Percentiles rank a stretch among this genome's conserved stretches.
phyloP scores from a whole-genome alignment of 2,113 vertebrate genomes.

The Stegostoma tigrinum region DNA sequence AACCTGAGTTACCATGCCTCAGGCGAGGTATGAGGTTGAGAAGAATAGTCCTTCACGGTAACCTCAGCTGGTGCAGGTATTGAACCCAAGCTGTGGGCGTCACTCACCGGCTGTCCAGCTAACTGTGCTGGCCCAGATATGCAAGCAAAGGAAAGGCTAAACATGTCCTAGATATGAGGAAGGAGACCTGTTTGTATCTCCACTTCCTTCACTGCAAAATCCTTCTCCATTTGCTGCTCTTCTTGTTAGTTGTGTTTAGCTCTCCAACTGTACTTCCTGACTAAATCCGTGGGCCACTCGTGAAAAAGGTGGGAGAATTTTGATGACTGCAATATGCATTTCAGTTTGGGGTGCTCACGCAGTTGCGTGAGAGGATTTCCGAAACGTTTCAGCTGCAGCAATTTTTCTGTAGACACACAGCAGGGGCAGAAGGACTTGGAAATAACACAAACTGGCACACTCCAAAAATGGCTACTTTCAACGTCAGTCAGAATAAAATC shows the following conservation, averaged over 20 bases:
- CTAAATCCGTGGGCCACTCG: neutral
- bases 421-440: neutral
- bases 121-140: too few relatives aligned
- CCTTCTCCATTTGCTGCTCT: neutral
- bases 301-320: neutral
- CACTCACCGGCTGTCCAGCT: too few relatives aligned
- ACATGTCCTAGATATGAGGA: neutral
- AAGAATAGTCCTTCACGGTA: too few relatives aligned
- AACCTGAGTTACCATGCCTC: too few relatives aligned
- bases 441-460: too few relatives aligned
- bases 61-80: too few relatives aligned
- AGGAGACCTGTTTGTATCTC: neutral
- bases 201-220: neutral
- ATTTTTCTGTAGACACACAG: neutral
- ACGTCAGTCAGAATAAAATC: neutral
- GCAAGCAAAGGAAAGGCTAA: neutral
- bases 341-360: neutral
- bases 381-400: neutral
- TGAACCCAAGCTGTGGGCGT: too few relatives aligned
- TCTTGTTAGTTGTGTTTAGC: neutral
- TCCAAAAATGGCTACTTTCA: neutral
- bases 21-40: too few relatives aligned
- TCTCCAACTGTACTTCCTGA: neutral
- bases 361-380: neutral
- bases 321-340: neutral